These are phyloP conservation scores for Erithacus rubecula DNA, from an alignment of 2,797 vertebrate genomes.

Conservation along the genomic window DNA sequence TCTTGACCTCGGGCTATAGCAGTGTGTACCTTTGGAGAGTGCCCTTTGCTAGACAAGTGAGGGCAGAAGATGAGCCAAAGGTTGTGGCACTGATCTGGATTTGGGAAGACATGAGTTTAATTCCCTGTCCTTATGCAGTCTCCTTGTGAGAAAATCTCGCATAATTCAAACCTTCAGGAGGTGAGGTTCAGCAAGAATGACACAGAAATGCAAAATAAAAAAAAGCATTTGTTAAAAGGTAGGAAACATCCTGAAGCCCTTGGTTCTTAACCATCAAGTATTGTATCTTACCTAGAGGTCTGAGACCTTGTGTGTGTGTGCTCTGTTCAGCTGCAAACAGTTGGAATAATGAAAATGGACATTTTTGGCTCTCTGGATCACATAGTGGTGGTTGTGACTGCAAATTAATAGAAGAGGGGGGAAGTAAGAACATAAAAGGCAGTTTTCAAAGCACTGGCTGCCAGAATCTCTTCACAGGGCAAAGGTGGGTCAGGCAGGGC, in stretches of 20 bases:
- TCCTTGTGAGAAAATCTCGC: not conserved
- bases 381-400: not conserved
- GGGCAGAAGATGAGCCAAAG: not conserved
- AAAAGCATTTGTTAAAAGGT: conserved; percentile 64
- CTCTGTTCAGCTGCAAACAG: conserved; percentile 61
- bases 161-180: conserved; percentile 29
- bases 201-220: not conserved
- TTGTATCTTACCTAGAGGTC: conserved; percentile 65
- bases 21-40: not conserved
- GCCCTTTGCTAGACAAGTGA: not conserved
- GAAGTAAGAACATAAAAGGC: conserved; percentile 15
- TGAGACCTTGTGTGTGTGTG: conserved; percentile 57
- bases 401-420: not conserved
- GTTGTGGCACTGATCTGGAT: conserved; percentile 32
- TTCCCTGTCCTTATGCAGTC: not conserved
- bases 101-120: not conserved
- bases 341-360: conserved; percentile 63
- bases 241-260: conserved; percentile 58
- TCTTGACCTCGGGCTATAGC: conserved; percentile 16
- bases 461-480: conserved; percentile 8
- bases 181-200: not conserved
- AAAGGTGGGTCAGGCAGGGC: conserved; percentile 41
- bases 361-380: conserved; percentile 39
- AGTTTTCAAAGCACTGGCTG: not conserved
- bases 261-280: conserved; percentile 74